phyloP scores from a whole-genome alignment of 2,113 vertebrate genomes.

The Otis tarda region DNA sequence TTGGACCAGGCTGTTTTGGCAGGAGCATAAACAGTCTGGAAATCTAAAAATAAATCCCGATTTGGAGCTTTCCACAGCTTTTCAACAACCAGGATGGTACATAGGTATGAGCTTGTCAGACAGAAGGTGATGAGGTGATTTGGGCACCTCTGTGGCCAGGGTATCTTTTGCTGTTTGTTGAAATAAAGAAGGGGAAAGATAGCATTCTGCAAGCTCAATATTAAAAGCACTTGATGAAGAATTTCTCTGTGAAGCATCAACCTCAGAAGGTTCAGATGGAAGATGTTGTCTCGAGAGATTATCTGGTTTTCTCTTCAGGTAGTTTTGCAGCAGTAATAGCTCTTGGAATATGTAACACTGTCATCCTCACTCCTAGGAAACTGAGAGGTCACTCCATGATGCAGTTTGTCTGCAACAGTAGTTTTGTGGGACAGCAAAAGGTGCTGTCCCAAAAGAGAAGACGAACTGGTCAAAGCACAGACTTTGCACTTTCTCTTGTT shows the following conservation, averaged over 20 bases:
- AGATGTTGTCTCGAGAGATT: not conserved
- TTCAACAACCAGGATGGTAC: slow-evolving; percentile 16
- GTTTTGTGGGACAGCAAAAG: not conserved
- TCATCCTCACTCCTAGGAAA: not conserved
- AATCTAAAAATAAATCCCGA: slow-evolving; percentile 59
- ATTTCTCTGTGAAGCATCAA: not conserved
- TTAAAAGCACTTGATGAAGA: not conserved
- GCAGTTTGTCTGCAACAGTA: not conserved
- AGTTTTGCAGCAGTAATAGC: not conserved
- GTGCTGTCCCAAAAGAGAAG: not conserved
- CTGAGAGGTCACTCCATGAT: not conserved
- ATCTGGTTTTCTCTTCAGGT: slow-evolving; percentile 7
- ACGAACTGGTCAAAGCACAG: not conserved
- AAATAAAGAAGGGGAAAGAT: not conserved
- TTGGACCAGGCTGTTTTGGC: slow-evolving; percentile 59
- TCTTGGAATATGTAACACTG: not conserved
- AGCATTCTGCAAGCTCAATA: not conserved
- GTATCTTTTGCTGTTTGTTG: not conserved
- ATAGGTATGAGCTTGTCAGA: not conserved
- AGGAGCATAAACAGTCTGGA: slow-evolving; percentile 24
- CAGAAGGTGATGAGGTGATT: not conserved
- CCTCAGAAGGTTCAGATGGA: not conserved
- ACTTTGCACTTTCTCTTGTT: not conserved
- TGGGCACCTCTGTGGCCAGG: not conserved
- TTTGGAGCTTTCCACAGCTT: slow-evolving; percentile 31